Percentiles rank a stretch among this genome's conserved stretches.
Evolutionary conservation across 2,113 vertebrate species (phyloP).

Genomic region (Condylura cristata): DNA sequence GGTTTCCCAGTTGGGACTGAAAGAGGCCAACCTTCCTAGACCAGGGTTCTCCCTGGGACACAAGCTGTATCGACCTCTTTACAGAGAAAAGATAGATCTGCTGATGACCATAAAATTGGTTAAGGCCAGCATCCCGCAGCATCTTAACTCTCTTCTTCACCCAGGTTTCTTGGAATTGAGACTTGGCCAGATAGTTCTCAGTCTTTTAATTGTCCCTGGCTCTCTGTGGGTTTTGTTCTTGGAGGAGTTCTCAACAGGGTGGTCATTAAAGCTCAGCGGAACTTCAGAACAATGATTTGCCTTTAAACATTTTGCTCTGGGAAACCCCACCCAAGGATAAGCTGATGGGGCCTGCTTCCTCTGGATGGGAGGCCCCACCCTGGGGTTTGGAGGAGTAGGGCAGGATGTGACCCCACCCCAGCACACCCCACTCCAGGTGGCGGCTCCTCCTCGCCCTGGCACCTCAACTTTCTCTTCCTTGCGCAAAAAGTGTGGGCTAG

Average conservation of each 20-base stretch:
- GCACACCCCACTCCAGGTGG: conserved; percentile 9
- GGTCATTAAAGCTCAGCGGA: conserved; percentile 65
- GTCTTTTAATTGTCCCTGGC: background rate
- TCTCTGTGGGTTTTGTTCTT: conserved; percentile 18
- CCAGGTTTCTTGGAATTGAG: background rate
- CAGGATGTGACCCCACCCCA: conserved; percentile 50
- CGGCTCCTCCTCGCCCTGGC: conserved; percentile 12
- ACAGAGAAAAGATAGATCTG: background rate
- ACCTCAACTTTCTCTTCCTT: background rate
- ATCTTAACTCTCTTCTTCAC: background rate
- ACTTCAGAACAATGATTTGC: conserved; percentile 77
- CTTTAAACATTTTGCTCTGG: conserved; percentile 62
- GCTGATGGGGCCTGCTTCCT: conserved; percentile 70
- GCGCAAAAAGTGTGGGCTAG: background rate
- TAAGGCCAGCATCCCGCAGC: background rate
- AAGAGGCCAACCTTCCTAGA: background rate
- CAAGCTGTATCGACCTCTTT: background rate
- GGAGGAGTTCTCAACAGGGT: conserved; percentile 54
- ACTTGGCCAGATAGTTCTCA: background rate
- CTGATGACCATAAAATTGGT: background rate
- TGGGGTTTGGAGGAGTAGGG: background rate
- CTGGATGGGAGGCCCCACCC: conserved; percentile 36
- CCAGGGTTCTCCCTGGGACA: background rate
- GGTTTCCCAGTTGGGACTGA: background rate
- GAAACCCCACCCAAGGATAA: conserved; percentile 78